phyloP scores from a whole-genome alignment of 2,113 vertebrate genomes.

The Rhynchomys soricoides region DNA sequence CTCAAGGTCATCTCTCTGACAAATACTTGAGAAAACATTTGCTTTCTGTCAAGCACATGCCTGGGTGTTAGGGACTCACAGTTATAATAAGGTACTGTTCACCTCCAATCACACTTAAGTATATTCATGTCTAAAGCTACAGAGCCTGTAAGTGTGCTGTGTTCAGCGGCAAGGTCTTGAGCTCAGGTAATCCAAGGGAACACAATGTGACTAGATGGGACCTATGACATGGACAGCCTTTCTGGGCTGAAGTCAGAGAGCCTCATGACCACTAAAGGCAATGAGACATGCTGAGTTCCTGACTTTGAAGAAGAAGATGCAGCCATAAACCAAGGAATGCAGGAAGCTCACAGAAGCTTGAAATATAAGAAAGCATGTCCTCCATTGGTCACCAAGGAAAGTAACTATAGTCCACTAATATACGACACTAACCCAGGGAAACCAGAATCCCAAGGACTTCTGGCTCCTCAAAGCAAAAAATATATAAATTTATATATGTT shows the following conservation, averaged over 20 bases:
- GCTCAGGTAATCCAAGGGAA: neutral
- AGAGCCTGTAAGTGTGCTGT: neutral
- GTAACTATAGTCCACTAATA: neutral
- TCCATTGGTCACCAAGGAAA: neutral
- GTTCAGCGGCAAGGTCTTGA: neutral
- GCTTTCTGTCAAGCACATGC: neutral
- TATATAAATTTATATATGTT: neutral
- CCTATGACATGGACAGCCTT: neutral
- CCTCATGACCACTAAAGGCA: neutral
- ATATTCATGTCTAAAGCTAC: neutral
- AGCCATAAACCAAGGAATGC: neutral
- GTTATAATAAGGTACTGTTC: neutral
- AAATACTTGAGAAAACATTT: constrained; percentile 14
- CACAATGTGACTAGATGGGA: neutral
- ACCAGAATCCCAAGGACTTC: neutral
- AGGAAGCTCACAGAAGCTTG: neutral
- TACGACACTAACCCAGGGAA: accelerated
- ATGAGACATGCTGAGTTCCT: neutral
- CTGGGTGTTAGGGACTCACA: neutral
- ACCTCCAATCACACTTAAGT: neutral
- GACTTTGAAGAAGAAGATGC: neutral
- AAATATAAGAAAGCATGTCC: neutral
- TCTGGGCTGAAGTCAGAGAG: neutral
- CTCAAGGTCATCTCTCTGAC: neutral
- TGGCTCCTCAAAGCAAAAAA: neutral